These are phyloP conservation scores for Aricia agestis DNA, from an alignment of 1,140 invertebrate species.

Conservation along the genomic window DNA sequence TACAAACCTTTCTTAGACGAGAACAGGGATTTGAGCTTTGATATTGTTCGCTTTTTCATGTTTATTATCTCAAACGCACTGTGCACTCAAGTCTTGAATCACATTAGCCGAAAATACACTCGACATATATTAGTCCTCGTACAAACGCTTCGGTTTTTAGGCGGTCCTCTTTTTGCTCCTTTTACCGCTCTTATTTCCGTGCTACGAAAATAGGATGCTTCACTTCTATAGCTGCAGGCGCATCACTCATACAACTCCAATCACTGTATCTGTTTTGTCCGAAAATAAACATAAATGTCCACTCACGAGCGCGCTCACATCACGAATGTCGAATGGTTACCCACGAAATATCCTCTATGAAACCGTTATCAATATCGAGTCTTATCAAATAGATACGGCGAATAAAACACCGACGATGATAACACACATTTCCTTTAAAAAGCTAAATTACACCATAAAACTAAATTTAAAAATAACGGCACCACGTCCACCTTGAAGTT, in stretches of 20 bases:
- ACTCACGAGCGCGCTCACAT: conserved; percentile 27
- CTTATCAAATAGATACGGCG: conserved; percentile 16
- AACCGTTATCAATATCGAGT: conserved; percentile 15
- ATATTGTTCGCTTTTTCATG: conserved; percentile 70
- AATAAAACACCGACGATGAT: conserved; percentile 11
- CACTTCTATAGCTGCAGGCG: conserved; percentile 64
- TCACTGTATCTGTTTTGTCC: conserved; percentile 38
- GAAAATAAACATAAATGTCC: conserved; percentile 33
- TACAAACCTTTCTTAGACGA: conserved; percentile 63
- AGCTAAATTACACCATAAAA: not conserved
- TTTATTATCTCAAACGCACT: conserved; percentile 32
- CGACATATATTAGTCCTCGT: conserved; percentile 57
- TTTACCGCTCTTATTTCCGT: conserved; percentile 75
- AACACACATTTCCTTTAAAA: conserved; percentile 36
- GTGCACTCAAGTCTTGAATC: conserved; percentile 46
- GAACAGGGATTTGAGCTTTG: conserved; percentile 64
- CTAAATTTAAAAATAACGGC: conserved; percentile 11
- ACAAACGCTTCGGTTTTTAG: conserved; percentile 51
- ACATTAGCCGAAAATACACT: conserved; percentile 69
- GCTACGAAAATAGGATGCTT: conserved; percentile 74
- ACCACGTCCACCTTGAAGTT: not conserved
- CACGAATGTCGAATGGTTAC: conserved; percentile 25
- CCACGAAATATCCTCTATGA: conserved; percentile 15
- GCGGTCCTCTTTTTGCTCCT: conserved; percentile 69
- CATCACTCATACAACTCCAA: conserved; percentile 63